These are phyloP conservation scores for Synergus japonicus DNA, from an alignment of 2,888 invertebrate species.

Conservation along the genomic window DNA sequence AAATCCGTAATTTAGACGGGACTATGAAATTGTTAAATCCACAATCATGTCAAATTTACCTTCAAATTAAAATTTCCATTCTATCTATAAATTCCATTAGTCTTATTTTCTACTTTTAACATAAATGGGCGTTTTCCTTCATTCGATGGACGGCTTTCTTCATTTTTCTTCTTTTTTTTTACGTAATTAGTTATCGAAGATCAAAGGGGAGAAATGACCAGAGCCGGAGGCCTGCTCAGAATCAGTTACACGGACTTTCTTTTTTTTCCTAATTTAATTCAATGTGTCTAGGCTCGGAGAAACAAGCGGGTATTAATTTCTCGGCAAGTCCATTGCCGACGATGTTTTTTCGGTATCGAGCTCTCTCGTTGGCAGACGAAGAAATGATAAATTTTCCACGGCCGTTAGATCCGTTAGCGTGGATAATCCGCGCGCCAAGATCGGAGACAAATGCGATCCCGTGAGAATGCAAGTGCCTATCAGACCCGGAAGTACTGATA, in stretches of 20 bases:
- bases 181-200: constrained; percentile 18
- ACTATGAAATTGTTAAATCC: not conserved
- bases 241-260: constrained; percentile 17
- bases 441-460: constrained; percentile 14
- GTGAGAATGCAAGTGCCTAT: constrained; percentile 20
- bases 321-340: not conserved
- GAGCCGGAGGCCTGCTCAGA: constrained; percentile 3
- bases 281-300: constrained; percentile 13
- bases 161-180: not conserved
- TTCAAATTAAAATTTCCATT: constrained; percentile 15
- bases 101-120: constrained; percentile 8
- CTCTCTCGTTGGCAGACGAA: constrained; percentile 30
- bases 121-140: constrained; percentile 11
- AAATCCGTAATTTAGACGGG: not conserved
- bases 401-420: constrained; percentile 33
- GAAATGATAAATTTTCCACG: constrained; percentile 17
- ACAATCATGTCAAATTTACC: not conserved
- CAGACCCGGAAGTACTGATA: constrained; percentile 6
- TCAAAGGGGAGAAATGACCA: constrained; percentile 15
- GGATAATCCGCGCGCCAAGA: constrained; percentile 22
- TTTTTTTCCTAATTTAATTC: constrained; percentile 30
- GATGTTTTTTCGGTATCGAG: constrained; percentile 1
- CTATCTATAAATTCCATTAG: constrained; percentile 7
- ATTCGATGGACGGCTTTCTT: constrained; percentile 9
- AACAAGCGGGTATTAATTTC: constrained; percentile 27